Evolutionary conservation across 2,888 invertebrate genomes (phyloP).

Genomic region (Callimorpha dominula): DNA sequence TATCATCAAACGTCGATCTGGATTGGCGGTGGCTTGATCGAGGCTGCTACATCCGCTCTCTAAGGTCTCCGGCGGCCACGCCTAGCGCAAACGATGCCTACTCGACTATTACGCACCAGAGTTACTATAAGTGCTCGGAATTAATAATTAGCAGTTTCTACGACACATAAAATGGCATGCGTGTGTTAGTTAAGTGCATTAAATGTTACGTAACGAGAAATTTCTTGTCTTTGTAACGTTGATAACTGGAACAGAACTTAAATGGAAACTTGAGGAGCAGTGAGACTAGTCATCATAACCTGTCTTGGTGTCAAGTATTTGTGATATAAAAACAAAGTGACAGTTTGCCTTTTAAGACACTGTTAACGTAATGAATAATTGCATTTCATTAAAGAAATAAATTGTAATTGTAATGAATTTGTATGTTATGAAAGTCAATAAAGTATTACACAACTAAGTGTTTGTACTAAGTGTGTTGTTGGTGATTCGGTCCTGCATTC

Average conservation of each 20-base stretch:
- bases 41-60: slow-evolving; percentile 83
- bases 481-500: not conserved
- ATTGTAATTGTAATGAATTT: not conserved
- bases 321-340: slow-evolving; percentile 22
- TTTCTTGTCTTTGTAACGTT: slow-evolving; percentile 37
- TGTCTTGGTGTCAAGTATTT: slow-evolving; percentile 26
- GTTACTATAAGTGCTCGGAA: slow-evolving; percentile 59
- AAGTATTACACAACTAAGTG: not conserved
- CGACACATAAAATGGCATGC: slow-evolving; percentile 50
- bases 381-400: slow-evolving; percentile 16
- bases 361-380: slow-evolving; percentile 20
- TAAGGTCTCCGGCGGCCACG: slow-evolving; percentile 78
- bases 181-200: slow-evolving; percentile 45
- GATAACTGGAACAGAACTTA: slow-evolving; percentile 30
- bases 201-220: slow-evolving; percentile 50
- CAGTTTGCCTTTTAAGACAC: slow-evolving; percentile 23
- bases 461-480: too few relatives aligned
- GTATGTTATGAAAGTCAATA: not conserved
- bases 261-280: slow-evolving; percentile 23
- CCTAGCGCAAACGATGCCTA: slow-evolving; percentile 75
- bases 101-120: slow-evolving; percentile 60
- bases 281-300: slow-evolving; percentile 26
- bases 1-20: slow-evolving; percentile 80
- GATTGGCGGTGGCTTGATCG: slow-evolving; percentile 68
- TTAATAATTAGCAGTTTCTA: slow-evolving; percentile 55